Conservation (phyloP, 92 coral and sea anemone genomes). For the Montipora capitata region DNA sequence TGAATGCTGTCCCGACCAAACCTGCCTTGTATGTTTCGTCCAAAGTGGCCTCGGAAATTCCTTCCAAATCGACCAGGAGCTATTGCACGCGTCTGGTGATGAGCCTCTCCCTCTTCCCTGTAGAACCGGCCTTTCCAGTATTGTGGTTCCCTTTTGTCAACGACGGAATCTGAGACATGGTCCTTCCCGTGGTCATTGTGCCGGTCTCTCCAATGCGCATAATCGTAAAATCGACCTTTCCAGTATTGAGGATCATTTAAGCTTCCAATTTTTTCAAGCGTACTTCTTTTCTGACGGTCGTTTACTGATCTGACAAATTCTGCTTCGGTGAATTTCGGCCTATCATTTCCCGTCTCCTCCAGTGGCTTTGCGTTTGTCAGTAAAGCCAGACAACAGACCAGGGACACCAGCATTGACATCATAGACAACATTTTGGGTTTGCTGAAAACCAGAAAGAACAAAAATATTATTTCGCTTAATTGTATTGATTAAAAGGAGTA, state of each 20-base stretch:
- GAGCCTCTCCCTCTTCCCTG: slow-evolving; percentile 21
- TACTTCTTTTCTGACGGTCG: slow-evolving; percentile 71
- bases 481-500: neutral
- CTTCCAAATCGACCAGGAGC: slow-evolving; percentile 72
- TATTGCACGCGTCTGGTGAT: slow-evolving; percentile 26
- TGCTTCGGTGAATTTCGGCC: slow-evolving; percentile 50
- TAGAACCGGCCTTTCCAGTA: slow-evolving; percentile 58
- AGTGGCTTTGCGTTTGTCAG: slow-evolving; percentile 64
- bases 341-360: slow-evolving; percentile 23
- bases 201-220: slow-evolving; percentile 62
- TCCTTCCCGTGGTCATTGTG: slow-evolving; percentile 60
- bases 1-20: slow-evolving; percentile 57
- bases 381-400: slow-evolving; percentile 15
- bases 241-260: slow-evolving; percentile 64
- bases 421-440: slow-evolving; percentile 18
- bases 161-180: slow-evolving; percentile 50
- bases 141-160: slow-evolving; percentile 48
- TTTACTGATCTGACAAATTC: slow-evolving; percentile 46
- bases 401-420: neutral
- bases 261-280: slow-evolving; percentile 53
- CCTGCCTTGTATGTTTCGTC: slow-evolving; percentile 73
- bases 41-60: slow-evolving; percentile 65
- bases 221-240: slow-evolving; percentile 76
- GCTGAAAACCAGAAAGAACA: neutral
- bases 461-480: too few relatives aligned